Conservation (phyloP, 2,888 invertebrate genomes). For the Notodromas monacha region DNA sequence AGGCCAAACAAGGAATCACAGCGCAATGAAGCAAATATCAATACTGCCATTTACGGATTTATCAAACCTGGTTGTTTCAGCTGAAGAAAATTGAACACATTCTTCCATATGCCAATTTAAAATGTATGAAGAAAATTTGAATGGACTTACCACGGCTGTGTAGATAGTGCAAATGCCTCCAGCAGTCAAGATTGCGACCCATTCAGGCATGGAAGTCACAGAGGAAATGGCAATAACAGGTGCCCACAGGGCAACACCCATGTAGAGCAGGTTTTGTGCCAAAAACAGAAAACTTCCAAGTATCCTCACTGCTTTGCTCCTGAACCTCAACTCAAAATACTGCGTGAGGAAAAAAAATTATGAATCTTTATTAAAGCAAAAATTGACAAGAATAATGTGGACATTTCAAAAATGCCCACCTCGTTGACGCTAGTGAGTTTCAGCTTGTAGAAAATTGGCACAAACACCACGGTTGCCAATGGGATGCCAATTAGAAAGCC, state of each 20-base stretch:
- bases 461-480: slow-evolving; percentile 13
- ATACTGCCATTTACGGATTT: too few species aligned
- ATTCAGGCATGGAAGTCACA: slow-evolving; percentile 10
- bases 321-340: slow-evolving; percentile 13
- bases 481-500: slow-evolving; percentile 13
- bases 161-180: slow-evolving; percentile 11
- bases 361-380: too few species aligned
- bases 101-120: too few species aligned
- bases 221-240: slow-evolving; percentile 11
- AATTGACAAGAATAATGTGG: too few species aligned
- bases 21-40: too few species aligned
- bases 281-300: slow-evolving; percentile 12
- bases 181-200: slow-evolving; percentile 10
- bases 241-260: slow-evolving; percentile 13
- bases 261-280: slow-evolving; percentile 12
- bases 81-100: too few species aligned
- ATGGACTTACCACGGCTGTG: slow-evolving; percentile 10
- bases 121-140: too few species aligned
- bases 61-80: too few species aligned
- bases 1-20: too few species aligned
- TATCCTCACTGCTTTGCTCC: slow-evolving; percentile 11
- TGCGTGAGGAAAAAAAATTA: slow-evolving; percentile 10
- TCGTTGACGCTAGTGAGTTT: slow-evolving; percentile 14
- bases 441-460: slow-evolving; percentile 14
- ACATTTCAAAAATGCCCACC: too few species aligned